Conservation (phyloP, 2,113 vertebrate genomes). For the Leiothrix lutea region DNA sequence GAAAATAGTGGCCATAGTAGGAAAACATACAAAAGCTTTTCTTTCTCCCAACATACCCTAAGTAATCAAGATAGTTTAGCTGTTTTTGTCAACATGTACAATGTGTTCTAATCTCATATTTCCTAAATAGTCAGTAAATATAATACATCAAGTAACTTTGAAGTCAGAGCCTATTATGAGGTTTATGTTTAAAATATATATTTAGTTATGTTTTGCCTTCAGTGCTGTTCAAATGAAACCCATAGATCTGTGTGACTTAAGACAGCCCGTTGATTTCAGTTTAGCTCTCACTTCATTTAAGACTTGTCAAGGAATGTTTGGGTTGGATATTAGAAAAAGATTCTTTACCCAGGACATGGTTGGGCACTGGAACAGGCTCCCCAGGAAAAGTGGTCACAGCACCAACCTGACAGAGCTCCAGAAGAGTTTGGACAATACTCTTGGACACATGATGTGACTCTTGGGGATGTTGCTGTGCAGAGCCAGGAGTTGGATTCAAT, state of each 20-base stretch:
- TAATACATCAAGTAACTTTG: not conserved
- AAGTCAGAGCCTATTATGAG: not conserved
- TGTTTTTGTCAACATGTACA: not conserved
- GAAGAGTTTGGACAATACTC: not conserved
- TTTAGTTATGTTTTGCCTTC: not conserved
- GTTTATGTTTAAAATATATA: not conserved
- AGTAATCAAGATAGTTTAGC: not conserved
- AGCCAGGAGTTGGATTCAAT: accelerated
- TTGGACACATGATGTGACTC: not conserved
- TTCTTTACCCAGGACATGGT: not conserved
- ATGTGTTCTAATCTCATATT: not conserved
- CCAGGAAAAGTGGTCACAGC: not conserved
- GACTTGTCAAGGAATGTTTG: not conserved
- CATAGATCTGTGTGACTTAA: not conserved
- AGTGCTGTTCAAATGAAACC: not conserved
- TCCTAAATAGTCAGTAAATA: not conserved
- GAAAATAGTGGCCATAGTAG: not conserved
- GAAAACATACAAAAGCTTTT: not conserved
- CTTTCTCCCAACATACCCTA: not conserved
- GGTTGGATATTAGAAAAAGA: not conserved
- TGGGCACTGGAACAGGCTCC: not conserved
- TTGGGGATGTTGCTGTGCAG: not conserved
- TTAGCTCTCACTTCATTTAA: not conserved
- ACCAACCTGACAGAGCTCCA: not conserved
- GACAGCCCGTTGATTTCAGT: not conserved